phyloP scores from a whole-genome alignment of 2,797 vertebrate species.

The Sebastes vulpes region DNA sequence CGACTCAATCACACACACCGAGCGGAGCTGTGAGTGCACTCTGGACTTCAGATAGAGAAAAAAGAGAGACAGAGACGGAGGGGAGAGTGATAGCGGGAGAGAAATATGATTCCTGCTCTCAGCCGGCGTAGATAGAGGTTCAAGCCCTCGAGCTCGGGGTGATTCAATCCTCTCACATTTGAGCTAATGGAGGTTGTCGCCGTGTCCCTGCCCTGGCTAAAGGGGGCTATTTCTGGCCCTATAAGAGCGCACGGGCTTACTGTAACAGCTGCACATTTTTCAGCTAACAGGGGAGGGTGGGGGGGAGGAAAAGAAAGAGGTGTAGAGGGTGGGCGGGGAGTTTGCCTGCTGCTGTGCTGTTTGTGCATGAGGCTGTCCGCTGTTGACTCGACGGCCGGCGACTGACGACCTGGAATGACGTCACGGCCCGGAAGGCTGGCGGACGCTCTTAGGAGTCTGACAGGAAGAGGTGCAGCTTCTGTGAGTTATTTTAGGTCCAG shows the following conservation, averaged over 20 bases:
- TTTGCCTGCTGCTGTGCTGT: neutral
- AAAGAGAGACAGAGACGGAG: conserved; percentile 23
- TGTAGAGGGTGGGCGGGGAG: neutral
- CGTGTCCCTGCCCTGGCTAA: conserved; percentile 58
- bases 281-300: neutral
- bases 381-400: conserved; percentile 53
- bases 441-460: conserved; percentile 48
- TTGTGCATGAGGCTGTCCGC: conserved; percentile 33
- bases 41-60: conserved; percentile 53
- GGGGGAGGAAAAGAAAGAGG: neutral
- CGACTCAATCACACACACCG: conserved; percentile 56
- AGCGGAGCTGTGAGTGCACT: conserved; percentile 49
- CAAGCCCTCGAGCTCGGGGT: conserved; percentile 64
- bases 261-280: conserved; percentile 82
- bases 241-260: conserved; percentile 60
- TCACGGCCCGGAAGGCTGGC: conserved; percentile 55
- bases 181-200: conserved; percentile 76
- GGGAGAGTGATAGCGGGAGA: conserved; percentile 50
- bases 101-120: conserved; percentile 77
- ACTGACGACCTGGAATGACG: conserved; percentile 79
- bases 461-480: conserved; percentile 49
- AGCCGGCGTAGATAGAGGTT: conserved; percentile 65
- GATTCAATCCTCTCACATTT: conserved; percentile 75
- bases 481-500: conserved; percentile 65
- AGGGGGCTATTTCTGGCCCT: conserved; percentile 75